These are phyloP conservation scores for Fregata magnificens DNA, from an alignment of 2,113 vertebrate species.

Conservation along the genomic window DNA sequence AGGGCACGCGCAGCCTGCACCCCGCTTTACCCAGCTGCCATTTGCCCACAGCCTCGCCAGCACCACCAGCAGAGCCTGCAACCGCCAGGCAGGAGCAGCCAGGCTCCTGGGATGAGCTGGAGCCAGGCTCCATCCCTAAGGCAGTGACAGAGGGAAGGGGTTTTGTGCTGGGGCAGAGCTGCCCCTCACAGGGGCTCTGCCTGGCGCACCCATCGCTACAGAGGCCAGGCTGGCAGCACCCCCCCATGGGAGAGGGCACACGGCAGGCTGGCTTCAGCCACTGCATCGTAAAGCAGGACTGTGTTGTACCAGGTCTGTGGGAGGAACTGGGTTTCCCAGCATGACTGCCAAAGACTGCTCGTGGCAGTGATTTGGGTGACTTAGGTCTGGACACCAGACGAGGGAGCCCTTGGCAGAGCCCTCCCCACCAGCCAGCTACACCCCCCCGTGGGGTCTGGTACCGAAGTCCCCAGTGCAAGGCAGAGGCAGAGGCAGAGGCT, in stretches of 20 bases:
- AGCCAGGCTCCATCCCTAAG: neutral
- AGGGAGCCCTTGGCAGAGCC: neutral
- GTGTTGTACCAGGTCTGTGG: neutral
- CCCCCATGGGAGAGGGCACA: accelerated
- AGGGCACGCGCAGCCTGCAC: neutral
- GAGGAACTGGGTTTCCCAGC: neutral
- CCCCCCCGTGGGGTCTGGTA: neutral
- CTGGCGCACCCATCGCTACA: neutral
- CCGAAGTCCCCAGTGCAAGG: neutral
- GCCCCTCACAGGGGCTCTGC: neutral
- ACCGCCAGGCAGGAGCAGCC: neutral
- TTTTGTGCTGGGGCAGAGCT: neutral
- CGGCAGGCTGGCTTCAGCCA: neutral
- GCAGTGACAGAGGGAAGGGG: neutral
- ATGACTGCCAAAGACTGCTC: neutral
- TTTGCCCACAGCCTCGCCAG: neutral
- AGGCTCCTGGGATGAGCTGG: neutral
- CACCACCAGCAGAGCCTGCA: neutral
- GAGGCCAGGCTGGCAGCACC: neutral
- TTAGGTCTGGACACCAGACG: neutral
- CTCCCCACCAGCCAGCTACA: neutral
- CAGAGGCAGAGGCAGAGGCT: constrained; percentile 23
- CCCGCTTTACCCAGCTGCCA: neutral
- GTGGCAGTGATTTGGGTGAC: neutral
- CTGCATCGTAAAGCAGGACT: neutral